Evolutionary conservation across 1,140 invertebrate genomes (phyloP).

Genomic region (Teleopsis dalmanni): DNA sequence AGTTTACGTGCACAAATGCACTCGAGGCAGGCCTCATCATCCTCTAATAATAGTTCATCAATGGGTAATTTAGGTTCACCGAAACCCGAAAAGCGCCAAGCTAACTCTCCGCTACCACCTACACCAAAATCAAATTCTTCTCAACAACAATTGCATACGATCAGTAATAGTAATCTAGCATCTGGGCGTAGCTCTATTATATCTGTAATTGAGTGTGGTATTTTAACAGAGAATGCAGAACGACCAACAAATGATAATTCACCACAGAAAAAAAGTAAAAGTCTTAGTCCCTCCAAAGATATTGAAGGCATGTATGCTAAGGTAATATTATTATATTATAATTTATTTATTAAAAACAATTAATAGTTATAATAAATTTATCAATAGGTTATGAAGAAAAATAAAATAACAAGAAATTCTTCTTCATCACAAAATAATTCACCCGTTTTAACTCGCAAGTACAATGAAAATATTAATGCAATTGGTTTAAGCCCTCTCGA

Average conservation of each 20-base stretch:
- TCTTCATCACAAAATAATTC: conserved; percentile 31
- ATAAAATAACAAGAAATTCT: conserved; percentile 32
- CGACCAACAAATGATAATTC: conserved; percentile 52
- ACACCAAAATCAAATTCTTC: conserved; percentile 51
- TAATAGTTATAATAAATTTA: neutral
- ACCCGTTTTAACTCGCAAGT: conserved; percentile 41
- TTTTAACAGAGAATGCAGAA: conserved; percentile 33
- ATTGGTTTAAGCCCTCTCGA: conserved; percentile 32
- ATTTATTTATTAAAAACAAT: neutral
- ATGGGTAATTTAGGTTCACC: conserved; percentile 67
- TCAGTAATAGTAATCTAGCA: conserved; percentile 30
- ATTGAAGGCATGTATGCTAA: conserved; percentile 84
- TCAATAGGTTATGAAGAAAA: conserved; percentile 41
- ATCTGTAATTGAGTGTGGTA: conserved; percentile 38
- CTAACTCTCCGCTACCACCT: conserved; percentile 72
- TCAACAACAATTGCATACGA: conserved; percentile 21
- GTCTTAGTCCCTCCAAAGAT: conserved; percentile 53
- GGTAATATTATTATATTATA: conserved; percentile 44
- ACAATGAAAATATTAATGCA: conserved; percentile 23
- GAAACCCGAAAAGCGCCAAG: conserved; percentile 78
- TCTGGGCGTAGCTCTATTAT: conserved; percentile 43
- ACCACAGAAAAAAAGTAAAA: conserved; percentile 50
- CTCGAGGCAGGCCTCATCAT: conserved; percentile 55
- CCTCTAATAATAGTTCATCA: conserved; percentile 65
- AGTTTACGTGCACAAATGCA: conserved; percentile 40